These are phyloP conservation scores for Caenorhabditis zanzibari DNA, from an alignment of 2,888 invertebrate species.

Conservation along the genomic window DNA sequence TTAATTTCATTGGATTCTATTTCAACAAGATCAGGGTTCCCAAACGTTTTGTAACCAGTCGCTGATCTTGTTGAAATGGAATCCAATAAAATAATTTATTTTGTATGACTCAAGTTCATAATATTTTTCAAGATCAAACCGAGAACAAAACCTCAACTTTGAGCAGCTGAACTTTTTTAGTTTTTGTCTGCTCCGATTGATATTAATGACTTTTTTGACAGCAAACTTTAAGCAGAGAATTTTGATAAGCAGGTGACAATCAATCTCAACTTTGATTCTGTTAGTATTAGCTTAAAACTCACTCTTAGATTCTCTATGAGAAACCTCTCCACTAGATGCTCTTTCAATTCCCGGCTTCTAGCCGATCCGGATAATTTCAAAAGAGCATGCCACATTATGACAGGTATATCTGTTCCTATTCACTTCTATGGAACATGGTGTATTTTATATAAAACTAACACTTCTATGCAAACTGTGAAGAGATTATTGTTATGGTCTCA, in stretches of 20 bases:
- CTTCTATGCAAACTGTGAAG: slow-evolving; percentile 3
- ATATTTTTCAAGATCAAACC: background rate
- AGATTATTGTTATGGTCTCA: slow-evolving; percentile 14
- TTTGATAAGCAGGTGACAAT: background rate
- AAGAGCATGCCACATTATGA: background rate
- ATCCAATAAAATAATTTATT: too few species aligned
- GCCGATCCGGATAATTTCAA: slow-evolving; percentile 12
- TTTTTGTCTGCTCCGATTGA: background rate
- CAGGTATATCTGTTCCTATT: slow-evolving; percentile 10
- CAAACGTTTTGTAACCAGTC: too few species aligned
- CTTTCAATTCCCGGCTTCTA: background rate
- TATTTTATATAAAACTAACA: slow-evolving; percentile 10
- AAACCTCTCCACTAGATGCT: background rate
- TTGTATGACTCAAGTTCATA: background rate
- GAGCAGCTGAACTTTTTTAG: background rate
- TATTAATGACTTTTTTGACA: background rate
- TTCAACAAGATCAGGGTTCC: too few species aligned
- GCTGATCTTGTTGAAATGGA: too few species aligned
- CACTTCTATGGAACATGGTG: slow-evolving; percentile 31
- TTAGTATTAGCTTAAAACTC: too few species aligned
- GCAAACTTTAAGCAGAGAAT: background rate
- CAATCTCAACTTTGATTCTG: background rate
- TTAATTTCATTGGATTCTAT: too few species aligned
- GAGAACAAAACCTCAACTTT: background rate
- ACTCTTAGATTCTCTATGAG: background rate